These are phyloP conservation scores for Heliothis subflexa DNA, from an alignment of 1,140 invertebrate species.

Conservation along the genomic window DNA sequence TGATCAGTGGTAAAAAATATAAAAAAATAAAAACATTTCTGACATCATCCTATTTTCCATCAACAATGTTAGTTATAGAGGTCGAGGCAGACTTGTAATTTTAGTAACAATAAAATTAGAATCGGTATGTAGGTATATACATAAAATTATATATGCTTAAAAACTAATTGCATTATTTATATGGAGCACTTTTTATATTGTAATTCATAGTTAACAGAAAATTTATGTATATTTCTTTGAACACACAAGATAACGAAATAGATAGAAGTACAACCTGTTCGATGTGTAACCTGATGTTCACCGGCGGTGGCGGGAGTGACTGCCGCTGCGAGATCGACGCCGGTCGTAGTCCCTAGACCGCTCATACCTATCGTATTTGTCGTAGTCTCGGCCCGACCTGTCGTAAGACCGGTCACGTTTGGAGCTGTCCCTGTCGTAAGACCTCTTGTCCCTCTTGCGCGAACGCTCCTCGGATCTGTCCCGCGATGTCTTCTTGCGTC, in stretches of 20 bases:
- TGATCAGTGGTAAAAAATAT: background rate
- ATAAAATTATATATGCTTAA: slow-evolving; percentile 27
- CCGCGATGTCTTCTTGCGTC: slow-evolving; percentile 58
- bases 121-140: background rate
- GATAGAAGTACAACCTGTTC: slow-evolving; percentile 78
- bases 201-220: background rate
- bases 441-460: slow-evolving; percentile 67
- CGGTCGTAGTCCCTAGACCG: slow-evolving; percentile 74
- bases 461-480: slow-evolving; percentile 68
- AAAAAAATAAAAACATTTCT: slow-evolving; percentile 39
- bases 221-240: background rate
- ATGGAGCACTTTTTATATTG: slow-evolving; percentile 3
- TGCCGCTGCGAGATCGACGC: slow-evolving; percentile 71
- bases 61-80: slow-evolving; percentile 12
- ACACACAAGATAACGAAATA: slow-evolving; percentile 35
- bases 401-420: slow-evolving; percentile 41
- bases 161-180: slow-evolving; percentile 3
- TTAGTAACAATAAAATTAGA: background rate
- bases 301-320: slow-evolving; percentile 71
- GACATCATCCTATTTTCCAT: slow-evolving; percentile 31
- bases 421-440: slow-evolving; percentile 67
- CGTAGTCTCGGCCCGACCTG: slow-evolving; percentile 53
- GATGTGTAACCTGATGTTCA: slow-evolving; percentile 75
- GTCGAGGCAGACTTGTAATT: slow-evolving; percentile 21
- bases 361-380: slow-evolving; percentile 75